Evolutionary conservation across 2,113 vertebrate genomes (phyloP).

Genomic region (Indri indri): DNA sequence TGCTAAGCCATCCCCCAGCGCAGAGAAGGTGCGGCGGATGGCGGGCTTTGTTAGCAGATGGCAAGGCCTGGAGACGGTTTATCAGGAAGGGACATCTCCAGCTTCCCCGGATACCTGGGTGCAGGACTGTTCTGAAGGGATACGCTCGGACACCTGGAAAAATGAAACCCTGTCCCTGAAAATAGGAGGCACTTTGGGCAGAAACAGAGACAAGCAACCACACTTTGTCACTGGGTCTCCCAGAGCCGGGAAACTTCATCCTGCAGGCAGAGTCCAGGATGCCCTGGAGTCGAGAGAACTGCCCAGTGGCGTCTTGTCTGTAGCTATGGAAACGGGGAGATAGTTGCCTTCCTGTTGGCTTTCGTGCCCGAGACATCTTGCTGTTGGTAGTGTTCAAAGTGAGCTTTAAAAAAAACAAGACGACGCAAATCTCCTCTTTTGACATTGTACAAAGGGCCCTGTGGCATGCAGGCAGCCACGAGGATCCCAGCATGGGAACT

Average conservation of each 20-base stretch:
- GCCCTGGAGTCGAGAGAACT: constrained; percentile 54
- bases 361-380: constrained; percentile 62
- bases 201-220: constrained; percentile 13
- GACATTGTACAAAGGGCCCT: constrained; percentile 25
- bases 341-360: constrained; percentile 35
- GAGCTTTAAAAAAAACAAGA: constrained; percentile 53
- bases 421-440: constrained; percentile 43
- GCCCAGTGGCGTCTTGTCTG: constrained; percentile 54
- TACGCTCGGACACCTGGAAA: constrained; percentile 11
- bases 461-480: neutral
- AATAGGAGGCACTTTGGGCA: neutral
- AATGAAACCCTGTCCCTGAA: neutral
- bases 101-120: neutral
- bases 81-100: neutral
- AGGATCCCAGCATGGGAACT: constrained; percentile 21
- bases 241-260: constrained; percentile 58
- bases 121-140: neutral
- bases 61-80: neutral
- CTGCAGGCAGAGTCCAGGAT: neutral
- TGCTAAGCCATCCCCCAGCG: neutral
- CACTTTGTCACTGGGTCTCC: constrained; percentile 2
- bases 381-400: constrained; percentile 72
- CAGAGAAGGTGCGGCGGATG: constrained; percentile 21
- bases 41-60: constrained; percentile 38
- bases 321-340: constrained; percentile 68